Evolutionary conservation across 2,113 vertebrate genomes (phyloP).

Genomic region (Toxotes chatareus): DNA sequence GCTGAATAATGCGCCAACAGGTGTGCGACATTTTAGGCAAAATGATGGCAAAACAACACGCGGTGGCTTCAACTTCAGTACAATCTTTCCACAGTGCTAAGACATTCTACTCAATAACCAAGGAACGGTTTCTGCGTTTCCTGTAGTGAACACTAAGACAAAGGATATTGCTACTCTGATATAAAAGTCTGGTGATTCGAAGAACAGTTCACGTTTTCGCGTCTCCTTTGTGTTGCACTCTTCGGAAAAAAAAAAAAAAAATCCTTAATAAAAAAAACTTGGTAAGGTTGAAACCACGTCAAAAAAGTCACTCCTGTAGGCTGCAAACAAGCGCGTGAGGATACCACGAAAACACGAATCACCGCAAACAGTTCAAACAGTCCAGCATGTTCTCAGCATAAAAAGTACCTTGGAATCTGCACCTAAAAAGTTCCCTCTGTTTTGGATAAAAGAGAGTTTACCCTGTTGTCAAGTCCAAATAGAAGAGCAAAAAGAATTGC

Average conservation of each 20-base stretch:
- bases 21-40: constrained; percentile 75
- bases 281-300: constrained; percentile 24
- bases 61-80: constrained; percentile 65
- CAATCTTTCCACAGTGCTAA: constrained; percentile 73
- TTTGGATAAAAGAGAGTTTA: constrained; percentile 75
- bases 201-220: constrained; percentile 41
- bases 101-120: constrained; percentile 54
- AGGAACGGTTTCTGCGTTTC: constrained; percentile 34
- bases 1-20: constrained; percentile 42
- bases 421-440: constrained; percentile 44
- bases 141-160: constrained; percentile 66
- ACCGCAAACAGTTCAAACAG: constrained; percentile 65
- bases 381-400: constrained; percentile 50
- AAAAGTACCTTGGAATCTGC: constrained; percentile 53
- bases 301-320: constrained; percentile 33
- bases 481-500: constrained; percentile 54
- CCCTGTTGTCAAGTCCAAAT: constrained; percentile 84
- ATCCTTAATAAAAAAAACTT: constrained; percentile 42
- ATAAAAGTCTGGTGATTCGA: constrained; percentile 62
- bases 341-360: constrained; percentile 48
- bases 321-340: constrained; percentile 43
- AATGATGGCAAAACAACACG: constrained; percentile 70
- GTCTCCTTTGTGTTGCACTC: constrained; percentile 54
- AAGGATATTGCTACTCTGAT: constrained; percentile 78
- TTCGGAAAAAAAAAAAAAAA: constrained; percentile 35